These are phyloP conservation scores for Actinostola sp. DNA, from an alignment of 92 coral and sea anemone species.

Conservation along the genomic window DNA sequence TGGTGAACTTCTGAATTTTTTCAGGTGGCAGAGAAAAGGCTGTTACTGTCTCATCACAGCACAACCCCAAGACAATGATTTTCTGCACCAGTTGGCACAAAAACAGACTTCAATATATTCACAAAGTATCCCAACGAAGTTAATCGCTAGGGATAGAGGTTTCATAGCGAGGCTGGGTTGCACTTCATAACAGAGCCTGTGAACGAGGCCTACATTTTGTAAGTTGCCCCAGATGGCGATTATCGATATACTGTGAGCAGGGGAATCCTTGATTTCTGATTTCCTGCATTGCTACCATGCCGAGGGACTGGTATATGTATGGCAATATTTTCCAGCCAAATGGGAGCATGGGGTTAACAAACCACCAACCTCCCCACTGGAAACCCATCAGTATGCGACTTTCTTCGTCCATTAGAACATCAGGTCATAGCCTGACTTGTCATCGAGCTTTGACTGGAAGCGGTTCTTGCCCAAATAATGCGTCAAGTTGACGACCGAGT, in stretches of 20 bases:
- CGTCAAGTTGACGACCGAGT: conserved; percentile 19
- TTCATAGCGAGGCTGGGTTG: background rate
- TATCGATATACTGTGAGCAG: conserved; percentile 26
- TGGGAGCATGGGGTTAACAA: conserved; percentile 13
- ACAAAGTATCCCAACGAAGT: conserved; percentile 34
- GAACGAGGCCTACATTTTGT: no score
- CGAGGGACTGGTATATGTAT: conserved; percentile 14
- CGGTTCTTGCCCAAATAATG: conserved; percentile 25
- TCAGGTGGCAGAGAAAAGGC: conserved; percentile 32
- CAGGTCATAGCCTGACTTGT: conserved; percentile 42
- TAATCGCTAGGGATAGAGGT: no score
- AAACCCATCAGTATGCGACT: conserved; percentile 10
- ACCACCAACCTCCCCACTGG: conserved; percentile 22
- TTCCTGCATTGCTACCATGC: conserved; percentile 14
- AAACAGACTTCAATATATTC: conserved; percentile 33
- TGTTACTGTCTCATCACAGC: conserved; percentile 7
- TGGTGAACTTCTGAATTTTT: conserved; percentile 28
- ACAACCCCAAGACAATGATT: conserved; percentile 29
- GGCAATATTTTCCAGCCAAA: conserved; percentile 42
- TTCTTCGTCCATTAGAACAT: conserved; percentile 1
- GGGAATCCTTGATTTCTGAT: conserved; percentile 6
- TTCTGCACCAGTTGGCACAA: conserved; percentile 27
- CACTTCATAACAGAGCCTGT: no score
- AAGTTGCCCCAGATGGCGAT: conserved; percentile 20
- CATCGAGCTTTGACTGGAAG: conserved; percentile 32